Evolutionary conservation across 2,888 invertebrate genomes (phyloP).

Genomic region (Ethmia dodecea): DNA sequence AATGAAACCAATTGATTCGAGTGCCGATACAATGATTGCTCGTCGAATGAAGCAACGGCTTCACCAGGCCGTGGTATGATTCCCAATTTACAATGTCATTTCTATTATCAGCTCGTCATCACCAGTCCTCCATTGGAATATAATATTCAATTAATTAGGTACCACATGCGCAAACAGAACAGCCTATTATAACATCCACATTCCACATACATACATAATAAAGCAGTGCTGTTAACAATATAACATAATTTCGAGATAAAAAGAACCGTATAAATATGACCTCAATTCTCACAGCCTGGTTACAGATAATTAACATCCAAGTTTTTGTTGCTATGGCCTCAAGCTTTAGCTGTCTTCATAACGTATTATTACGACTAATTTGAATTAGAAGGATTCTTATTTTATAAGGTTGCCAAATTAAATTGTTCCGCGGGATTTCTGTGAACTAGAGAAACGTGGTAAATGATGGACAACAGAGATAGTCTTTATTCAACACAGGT

Average conservation of each 20-base stretch:
- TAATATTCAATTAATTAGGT: too few relatives aligned
- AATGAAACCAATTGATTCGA: conserved; percentile 23
- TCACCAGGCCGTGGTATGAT: conserved; percentile 23
- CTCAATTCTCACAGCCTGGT: conserved; percentile 10
- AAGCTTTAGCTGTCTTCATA: conserved; percentile 24
- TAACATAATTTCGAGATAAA: not conserved
- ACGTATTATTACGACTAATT: too few relatives aligned
- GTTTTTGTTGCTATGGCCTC: conserved; percentile 30
- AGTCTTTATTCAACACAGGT: too few relatives aligned
- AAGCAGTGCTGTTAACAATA: too few relatives aligned
- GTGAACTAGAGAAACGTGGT: too few relatives aligned
- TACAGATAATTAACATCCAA: conserved; percentile 12
- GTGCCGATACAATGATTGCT: conserved; percentile 21
- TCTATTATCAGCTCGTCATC: conserved; percentile 22
- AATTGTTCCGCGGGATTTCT: too few relatives aligned
- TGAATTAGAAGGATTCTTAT: too few relatives aligned
- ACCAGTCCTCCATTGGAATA: too few relatives aligned
- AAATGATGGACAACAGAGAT: too few relatives aligned
- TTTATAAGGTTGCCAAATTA: too few relatives aligned
- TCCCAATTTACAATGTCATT: conserved; percentile 37
- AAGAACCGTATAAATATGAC: conserved; percentile 14
- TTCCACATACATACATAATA: conserved; percentile 3
- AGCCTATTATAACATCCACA: too few relatives aligned
- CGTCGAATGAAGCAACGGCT: conserved; percentile 19
- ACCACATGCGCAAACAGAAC: too few relatives aligned